Percentiles rank a stretch among this genome's conserved stretches.
phyloP scores from a whole-genome alignment of 2,797 vertebrate species.

The Chanos chanos region DNA sequence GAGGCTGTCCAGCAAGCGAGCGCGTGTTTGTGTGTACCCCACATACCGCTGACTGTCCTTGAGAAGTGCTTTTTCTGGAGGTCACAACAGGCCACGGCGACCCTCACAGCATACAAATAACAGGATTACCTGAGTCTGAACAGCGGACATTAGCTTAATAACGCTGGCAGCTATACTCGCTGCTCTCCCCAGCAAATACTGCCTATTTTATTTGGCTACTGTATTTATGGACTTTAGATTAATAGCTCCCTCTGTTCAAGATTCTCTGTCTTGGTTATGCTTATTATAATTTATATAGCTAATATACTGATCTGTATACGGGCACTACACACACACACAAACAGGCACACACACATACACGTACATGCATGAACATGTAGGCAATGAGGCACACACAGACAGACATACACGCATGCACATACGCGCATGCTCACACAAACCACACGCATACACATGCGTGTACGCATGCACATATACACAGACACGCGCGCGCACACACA shows the following conservation, averaged over 20 bases:
- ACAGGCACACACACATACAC: no score
- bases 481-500: not conserved
- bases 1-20: constrained; percentile 23
- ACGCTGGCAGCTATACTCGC: constrained; percentile 30
- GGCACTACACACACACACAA: no score
- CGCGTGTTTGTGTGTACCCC: no score
- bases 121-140: constrained; percentile 37
- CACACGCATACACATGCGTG: not conserved
- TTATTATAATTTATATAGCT: no score
- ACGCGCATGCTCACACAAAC: not conserved
- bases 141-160: constrained; percentile 40
- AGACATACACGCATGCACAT: not conserved
- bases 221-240: no score
- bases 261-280: no score
- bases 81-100: constrained; percentile 43
- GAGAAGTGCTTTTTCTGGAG: constrained; percentile 39
- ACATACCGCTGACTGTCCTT: constrained; percentile 43
- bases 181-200: constrained; percentile 23
- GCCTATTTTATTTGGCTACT: constrained; percentile 8
- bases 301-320: no score
- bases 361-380: no score
- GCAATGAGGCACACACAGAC: no score
- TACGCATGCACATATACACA: not conserved
- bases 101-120: constrained; percentile 44
- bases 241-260: no score